A percentile compares a stretch with the other conserved stretches of the same genome.
Conservation (phyloP, 2,888 invertebrate genomes). For the Hirtodrosophila cameraria region DNA sequence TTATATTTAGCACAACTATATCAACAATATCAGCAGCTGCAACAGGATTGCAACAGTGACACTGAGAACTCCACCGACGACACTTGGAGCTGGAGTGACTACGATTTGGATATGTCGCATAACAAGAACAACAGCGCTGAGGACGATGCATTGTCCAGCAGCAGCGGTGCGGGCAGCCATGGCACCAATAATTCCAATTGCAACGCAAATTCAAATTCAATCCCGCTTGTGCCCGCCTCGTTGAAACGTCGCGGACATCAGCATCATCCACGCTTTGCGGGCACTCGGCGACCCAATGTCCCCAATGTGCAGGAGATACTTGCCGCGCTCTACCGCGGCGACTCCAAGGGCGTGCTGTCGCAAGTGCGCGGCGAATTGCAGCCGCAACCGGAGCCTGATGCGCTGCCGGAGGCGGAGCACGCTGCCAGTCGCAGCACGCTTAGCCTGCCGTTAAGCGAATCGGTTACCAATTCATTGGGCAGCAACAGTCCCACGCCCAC, state of each 20-base stretch:
- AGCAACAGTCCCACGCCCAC: slow-evolving; percentile 83
- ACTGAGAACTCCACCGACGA: slow-evolving; percentile 36
- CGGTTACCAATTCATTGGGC: slow-evolving; percentile 78
- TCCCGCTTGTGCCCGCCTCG: slow-evolving; percentile 69
- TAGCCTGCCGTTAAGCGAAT: slow-evolving; percentile 80
- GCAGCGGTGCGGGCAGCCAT: slow-evolving; percentile 74
- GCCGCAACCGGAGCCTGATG: slow-evolving; percentile 31
- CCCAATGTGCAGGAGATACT: slow-evolving; percentile 84
- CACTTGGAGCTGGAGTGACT: slow-evolving; percentile 61
- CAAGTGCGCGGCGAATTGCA: slow-evolving; percentile 67
- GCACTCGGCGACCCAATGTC: slow-evolving; percentile 86
- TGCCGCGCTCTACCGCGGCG: slow-evolving; percentile 83
- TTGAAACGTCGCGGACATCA: slow-evolving; percentile 88
- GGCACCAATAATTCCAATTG: slow-evolving; percentile 47
- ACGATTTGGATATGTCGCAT: slow-evolving; percentile 47
- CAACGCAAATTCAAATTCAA: slow-evolving; percentile 39
- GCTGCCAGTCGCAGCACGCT: slow-evolving; percentile 59
- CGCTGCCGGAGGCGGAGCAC: slow-evolving; percentile 42
- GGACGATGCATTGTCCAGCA: slow-evolving; percentile 72
- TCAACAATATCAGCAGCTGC: slow-evolving; percentile 51
- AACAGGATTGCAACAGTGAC: slow-evolving; percentile 35
- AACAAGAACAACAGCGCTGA: slow-evolving; percentile 42
- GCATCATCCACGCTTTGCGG: slow-evolving; percentile 89
- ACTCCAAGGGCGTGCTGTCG: slow-evolving; percentile 79
- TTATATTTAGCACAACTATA: slow-evolving; percentile 65